Evolutionary conservation across 2,888 invertebrate genomes (phyloP), one percentile per base, ranked within the genome.

Genomic region (Carabus problematicus): DNA sequence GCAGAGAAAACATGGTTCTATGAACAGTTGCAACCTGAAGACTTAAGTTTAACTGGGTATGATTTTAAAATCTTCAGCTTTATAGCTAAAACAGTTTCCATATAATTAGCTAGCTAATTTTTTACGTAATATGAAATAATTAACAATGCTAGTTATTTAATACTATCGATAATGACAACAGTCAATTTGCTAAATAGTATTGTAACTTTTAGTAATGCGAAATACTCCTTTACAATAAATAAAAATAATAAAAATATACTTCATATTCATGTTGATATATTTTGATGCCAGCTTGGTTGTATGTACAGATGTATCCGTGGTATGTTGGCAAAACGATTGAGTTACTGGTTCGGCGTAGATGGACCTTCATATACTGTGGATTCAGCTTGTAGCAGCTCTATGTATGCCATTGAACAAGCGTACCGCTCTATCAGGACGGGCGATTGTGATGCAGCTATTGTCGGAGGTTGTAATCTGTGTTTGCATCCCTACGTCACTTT

Each of bases 371-470:
- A 90, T 82, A 86, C 92, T 0, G 85, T 95, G 8, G 97, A 98
- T 82, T 95, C 97, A 0, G 97, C 97, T 0, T 98, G 97, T 80
- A 95, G 95, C n/a, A 97, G 97, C 66, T 93, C 95, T 8, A 85
- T 96, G 73, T 89, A 93, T 75, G 97, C 96, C 0, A 73, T 97
- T 68, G 94, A 97, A 75, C 90, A 91, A 72, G 94, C 92, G 11
- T 92, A 90, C 79, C 85, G 86, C 59, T 87, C 92, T 0, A 88
- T 96, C 55, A 84, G 91, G 42, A 87, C 88, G 73, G 95, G 94
- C 0, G 88, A 90, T 71, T 95, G 95, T 76, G 96, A 98, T 71
- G 86, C 91, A 0, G 97, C 97, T 0, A 88, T 98, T 64, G 94
- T 98, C 2, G 95, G 92, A 4, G 97, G 95, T 0, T 86, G 91